Base-by-base conservation (phyloP, 1,140 invertebrate species). In the Dufourea novaeangliae region DNA sequence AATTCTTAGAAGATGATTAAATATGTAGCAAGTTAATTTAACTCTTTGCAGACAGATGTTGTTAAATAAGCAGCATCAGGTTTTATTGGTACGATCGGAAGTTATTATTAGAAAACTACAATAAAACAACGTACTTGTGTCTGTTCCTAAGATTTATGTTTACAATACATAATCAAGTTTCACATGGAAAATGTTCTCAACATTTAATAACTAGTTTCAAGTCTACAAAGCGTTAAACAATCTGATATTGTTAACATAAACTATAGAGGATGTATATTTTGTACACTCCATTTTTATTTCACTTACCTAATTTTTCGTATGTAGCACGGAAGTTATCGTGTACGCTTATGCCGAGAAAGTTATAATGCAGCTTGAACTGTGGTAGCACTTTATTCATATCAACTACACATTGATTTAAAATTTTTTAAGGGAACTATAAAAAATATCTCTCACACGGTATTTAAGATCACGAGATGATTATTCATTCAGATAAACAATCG, bases 381-480 rank as follows among this genome's bases (percentile, higher is more conserved):
- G 57, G 68, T 74, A 73, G 46, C 67, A 79, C 39, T 74, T 66
- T 69, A 83, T 83, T 62, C 72, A 68, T 79, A 73, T 73, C 77
- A 82, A 71, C n/a, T 46, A 37, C 29, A 46, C 32, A 77, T 78
- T 69, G 14, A 32, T 44, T 6, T 67, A 57, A 62, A 67, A n/a
- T 34, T 41, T 75, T 25, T 44, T 12, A 22, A 56, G 34, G 32
- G 72, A 80, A 73, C 34, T 61, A 66, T 67, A 68, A 50, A 5
- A 29, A 57, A 57, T 62, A 75, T 50, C 41, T 73, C n/a, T 39
- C 54, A 57, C 81, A 27, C 52, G 46, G 29, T 77, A 25, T 82
- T 41, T 67, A 46, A 44, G 22, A 71, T 52, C 39, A 71, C 20
- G 66, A 44, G 67, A 27, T 25, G 25, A 62, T 70, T 50, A 73